phyloP scores from a whole-genome alignment of 2,797 vertebrate genomes.

The Semotilus atromaculatus region DNA sequence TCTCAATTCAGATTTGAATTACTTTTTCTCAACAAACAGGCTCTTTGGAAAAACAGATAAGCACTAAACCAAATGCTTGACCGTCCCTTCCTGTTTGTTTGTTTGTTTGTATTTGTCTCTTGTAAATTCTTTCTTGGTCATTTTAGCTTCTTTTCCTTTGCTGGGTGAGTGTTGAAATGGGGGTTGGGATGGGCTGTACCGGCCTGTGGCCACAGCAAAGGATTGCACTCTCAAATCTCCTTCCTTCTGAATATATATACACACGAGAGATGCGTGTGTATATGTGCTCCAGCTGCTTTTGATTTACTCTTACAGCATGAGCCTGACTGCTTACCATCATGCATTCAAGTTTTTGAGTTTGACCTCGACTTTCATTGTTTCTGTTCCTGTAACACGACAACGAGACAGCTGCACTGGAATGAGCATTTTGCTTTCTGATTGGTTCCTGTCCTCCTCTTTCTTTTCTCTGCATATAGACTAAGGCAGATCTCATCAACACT shows the following conservation, averaged over 20 bases:
- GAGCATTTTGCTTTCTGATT: conserved; percentile 55
- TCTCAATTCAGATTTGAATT: conserved; percentile 74
- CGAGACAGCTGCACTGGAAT: conserved; percentile 60
- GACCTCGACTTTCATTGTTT: conserved; percentile 43
- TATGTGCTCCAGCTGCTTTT: conserved; percentile 58
- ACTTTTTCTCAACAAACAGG: conserved; percentile 76
- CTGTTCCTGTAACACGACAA: conserved; percentile 56
- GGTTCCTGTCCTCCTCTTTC: conserved; percentile 43
- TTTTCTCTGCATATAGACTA: conserved; percentile 58
- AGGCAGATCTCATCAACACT: conserved; percentile 54
- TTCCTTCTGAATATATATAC: conserved; percentile 58
- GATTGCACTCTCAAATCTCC: conserved; percentile 70
- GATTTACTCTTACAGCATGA: conserved; percentile 65
- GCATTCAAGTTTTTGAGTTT: conserved; percentile 54
- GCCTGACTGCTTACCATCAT: conserved; percentile 61
- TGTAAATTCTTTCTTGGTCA: conserved; percentile 71
- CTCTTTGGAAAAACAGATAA: conserved; percentile 87
- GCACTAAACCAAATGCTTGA: conserved; percentile 84
- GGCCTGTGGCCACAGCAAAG: conserved; percentile 69
- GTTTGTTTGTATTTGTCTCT: conserved; percentile 64
- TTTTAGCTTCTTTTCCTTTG: conserved; percentile 79
- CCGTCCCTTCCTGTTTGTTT: conserved; percentile 69
- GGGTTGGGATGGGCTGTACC: conserved; percentile 70
- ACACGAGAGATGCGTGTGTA: conserved; percentile 54
- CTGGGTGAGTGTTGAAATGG: conserved; percentile 67